Conservation (phyloP, 2,888 invertebrate species). For the Oxytorus armatus region DNA sequence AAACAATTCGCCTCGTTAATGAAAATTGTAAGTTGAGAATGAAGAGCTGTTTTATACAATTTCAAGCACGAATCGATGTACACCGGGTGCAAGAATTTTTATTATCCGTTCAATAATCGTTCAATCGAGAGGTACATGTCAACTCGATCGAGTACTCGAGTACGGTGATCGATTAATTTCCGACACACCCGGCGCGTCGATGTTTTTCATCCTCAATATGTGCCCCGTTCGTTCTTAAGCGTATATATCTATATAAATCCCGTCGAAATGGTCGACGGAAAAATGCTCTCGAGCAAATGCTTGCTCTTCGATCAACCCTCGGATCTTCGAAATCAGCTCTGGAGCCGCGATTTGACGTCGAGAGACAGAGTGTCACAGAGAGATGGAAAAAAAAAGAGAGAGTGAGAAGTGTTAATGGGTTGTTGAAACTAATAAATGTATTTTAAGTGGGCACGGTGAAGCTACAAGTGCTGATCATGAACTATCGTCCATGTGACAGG, state of each 20-base stretch:
- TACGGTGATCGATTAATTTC: slow-evolving; percentile 36
- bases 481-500: slow-evolving; percentile 5
- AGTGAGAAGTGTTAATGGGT: neutral
- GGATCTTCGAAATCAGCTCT: slow-evolving; percentile 9
- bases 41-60: too few species aligned
- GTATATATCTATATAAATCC: neutral
- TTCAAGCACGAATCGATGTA: neutral
- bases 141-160: slow-evolving; percentile 49
- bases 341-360: neutral
- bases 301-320: slow-evolving; percentile 22
- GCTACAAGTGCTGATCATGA: neutral
- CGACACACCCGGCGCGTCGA: neutral
- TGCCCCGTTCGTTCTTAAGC: neutral
- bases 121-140: slow-evolving; percentile 48
- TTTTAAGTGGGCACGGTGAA: neutral
- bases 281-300: slow-evolving; percentile 18
- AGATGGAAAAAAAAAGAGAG: neutral
- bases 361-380: neutral
- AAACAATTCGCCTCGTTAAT: too few species aligned
- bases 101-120: slow-evolving; percentile 50
- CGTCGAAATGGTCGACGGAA: slow-evolving; percentile 41
- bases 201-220: slow-evolving; percentile 16
- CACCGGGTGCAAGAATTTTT: slow-evolving; percentile 18
- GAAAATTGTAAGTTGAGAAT: too few species aligned
- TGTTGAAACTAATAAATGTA: slow-evolving; percentile 3